Base-by-base conservation (phyloP, 1,140 invertebrate genomes). In the Vanessa atalanta region DNA sequence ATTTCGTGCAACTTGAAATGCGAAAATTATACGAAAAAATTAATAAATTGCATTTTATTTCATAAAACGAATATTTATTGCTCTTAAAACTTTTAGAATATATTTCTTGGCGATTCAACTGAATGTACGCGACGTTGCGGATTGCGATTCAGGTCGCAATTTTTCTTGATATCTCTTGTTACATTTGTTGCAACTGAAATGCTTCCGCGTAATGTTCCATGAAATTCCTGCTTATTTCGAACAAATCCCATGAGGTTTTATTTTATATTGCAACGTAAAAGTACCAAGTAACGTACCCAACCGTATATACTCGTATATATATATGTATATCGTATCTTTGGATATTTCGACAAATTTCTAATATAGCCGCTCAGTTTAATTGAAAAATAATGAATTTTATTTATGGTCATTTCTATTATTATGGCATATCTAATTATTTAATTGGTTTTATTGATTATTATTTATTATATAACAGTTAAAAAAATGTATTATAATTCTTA, bases 161-260 rank as follows among this genome's bases (percentile, higher is more conserved):
- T 57, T 43, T 26, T 61, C 57, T 37, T 13, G 15, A 26, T 26
- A 23, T n/a, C 57, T 61, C 31, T 61, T 61, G 57, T 61, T 61
- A 61, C 57, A 26, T 13, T 61, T 9, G 57, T 61, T 61, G 23
- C 14, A 31, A 15, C 13, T 15, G 16, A 13, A 61, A 37, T n/a
- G 23, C 12, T 37, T 2, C 31, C 57, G 48, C 48, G 57, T 61
- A 61, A 61, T 61, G 26, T 15, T 16, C 55, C 20, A 3, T 23
- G 23, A 26, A 37, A 8, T 61, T 15, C 14, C 13, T 2, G 53
- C 14, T 37, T 61, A 37, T 61, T 37, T 37, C 14, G 14, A 31
- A 7, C 13, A 37, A 61, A 57, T 61, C 31, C 31, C 31, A 8
- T 7, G 31, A 11, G 23, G 57, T 61, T 61, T 31, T 61, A 61